Evolutionary conservation across 1,140 invertebrate species (phyloP), one percentile per base, ranked within the genome.

Genomic region (Oreohelix idahoensis): DNA sequence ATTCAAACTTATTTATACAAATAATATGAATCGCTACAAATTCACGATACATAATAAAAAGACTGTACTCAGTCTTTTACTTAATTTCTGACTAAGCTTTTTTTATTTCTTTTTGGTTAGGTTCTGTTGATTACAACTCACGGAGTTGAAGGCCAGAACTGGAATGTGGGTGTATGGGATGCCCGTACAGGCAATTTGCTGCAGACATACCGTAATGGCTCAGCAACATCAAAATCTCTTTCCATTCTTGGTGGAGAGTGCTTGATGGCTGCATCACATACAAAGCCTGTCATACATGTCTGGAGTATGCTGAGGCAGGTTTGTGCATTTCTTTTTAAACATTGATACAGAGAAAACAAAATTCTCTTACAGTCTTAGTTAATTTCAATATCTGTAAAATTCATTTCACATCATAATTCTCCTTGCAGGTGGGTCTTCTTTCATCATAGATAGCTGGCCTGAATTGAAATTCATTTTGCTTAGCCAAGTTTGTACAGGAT

Each of bases 231-330:
- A 17, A 53, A 75, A 26, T 49, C 80, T 51, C 51, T 82, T 1
- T 74, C 51, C 38, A 35, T 82, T 0, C 70, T 82, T 38, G 71
- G 49, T 35, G 71, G 71, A 29, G 80, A 82, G 73, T 42, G 80
- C 51, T 29, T 82, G 10, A 42, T 82, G n/a, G 69, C 80, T 51
- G 42, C 80, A 5, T 82, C 80, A 1, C n/a, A 38, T 39, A 58
- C 80, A 39, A 82, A 82, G 38, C 80, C 80, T 0, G 35, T 82
- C 23, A 82, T 82, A 29, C 80, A 82, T 58, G 69, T 75, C 45
- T 82, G 80, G 80, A 75, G 49, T 42, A 82, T 82, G 80, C 35
- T 82, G 15, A 51, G 70, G 36, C 80, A 82, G 71, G 80, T 82
- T 0, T 1, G 69, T 71, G n/a, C 23, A 73, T 26, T 73, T 51